phyloP scores from a whole-genome alignment of 2,888 invertebrate species.

The Diplazon laetatorius region DNA sequence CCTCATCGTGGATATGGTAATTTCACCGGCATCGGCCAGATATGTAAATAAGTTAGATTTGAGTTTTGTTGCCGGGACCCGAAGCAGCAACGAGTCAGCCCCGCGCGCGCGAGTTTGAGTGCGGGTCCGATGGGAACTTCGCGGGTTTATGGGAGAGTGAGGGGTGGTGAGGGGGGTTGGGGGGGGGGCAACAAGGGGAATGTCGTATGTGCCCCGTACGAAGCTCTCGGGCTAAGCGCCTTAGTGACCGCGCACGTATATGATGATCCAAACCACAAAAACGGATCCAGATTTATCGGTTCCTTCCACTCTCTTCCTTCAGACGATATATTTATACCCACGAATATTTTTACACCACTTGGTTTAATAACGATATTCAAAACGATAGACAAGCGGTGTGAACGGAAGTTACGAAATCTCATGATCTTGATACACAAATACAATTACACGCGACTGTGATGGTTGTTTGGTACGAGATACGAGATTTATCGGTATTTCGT shows the following conservation, averaged over 20 bases:
- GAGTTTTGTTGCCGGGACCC: constrained; percentile 78
- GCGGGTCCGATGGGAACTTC: constrained; percentile 79
- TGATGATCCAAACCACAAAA: constrained; percentile 71
- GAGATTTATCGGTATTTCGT: neutral
- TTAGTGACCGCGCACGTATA: constrained; percentile 79
- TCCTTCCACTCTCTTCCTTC: constrained; percentile 65
- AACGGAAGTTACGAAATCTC: constrained; percentile 79
- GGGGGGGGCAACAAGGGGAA: too few species aligned
- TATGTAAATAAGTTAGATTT: constrained; percentile 82
- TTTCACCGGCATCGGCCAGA: constrained; percentile 79
- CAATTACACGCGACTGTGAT: neutral
- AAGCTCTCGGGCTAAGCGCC: constrained; percentile 75
- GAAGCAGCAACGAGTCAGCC: constrained; percentile 49
- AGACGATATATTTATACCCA: constrained; percentile 31
- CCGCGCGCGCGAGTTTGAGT: constrained; percentile 22
- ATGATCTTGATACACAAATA: constrained; percentile 73
- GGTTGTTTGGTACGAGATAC: neutral
- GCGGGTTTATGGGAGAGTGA: constrained; percentile 65
- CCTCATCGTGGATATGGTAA: constrained; percentile 79
- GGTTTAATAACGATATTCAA: neutral
- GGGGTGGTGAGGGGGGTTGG: constrained; percentile 46
- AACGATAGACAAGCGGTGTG: constrained; percentile 70
- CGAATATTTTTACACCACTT: constrained; percentile 2
- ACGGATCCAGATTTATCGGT: constrained; percentile 81
- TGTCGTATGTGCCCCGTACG: neutral